A percentile compares a stretch with the other conserved stretches of the same genome.
These are phyloP conservation scores for Amphiprion ocellaris DNA, from an alignment of 2,113 vertebrate species.

Conservation along the genomic window DNA sequence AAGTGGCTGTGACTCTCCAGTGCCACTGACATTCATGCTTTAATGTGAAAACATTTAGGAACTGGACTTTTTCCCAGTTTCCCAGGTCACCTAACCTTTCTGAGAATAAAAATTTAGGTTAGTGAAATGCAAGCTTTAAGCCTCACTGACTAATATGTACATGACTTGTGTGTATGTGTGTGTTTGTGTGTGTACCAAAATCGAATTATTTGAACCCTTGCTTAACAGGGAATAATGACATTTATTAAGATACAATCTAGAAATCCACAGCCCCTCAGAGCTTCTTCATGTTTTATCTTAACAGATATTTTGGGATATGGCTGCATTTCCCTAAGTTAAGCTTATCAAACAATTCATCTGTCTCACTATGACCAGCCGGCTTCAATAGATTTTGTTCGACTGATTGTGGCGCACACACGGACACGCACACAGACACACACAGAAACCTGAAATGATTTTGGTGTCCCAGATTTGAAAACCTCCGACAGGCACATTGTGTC, in stretches of 20 bases:
- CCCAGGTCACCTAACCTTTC: neutral
- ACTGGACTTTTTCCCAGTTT: too few relatives aligned
- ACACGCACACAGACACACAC: neutral
- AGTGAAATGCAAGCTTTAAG: too few relatives aligned
- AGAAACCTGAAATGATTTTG: constrained; percentile 40
- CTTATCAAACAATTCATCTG: constrained; percentile 9
- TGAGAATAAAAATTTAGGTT: neutral
- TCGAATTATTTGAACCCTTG: neutral
- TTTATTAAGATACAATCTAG: neutral
- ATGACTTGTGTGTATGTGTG: too few relatives aligned
- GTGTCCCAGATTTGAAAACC: constrained; percentile 38
- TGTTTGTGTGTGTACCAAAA: too few relatives aligned
- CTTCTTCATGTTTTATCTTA: too few relatives aligned
- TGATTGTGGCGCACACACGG: neutral
- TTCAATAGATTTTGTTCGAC: constrained; percentile 7
- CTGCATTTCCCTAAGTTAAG: neutral
- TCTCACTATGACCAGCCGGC: neutral
- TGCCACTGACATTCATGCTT: too few relatives aligned
- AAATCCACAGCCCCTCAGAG: neutral
- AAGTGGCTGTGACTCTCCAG: too few relatives aligned
- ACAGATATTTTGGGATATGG: too few relatives aligned
- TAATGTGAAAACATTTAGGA: too few relatives aligned
- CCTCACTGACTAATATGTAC: too few relatives aligned
- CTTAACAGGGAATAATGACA: neutral
- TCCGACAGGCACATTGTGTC: constrained; percentile 22